These are phyloP conservation scores for Coptodon rendalli DNA, from an alignment of 2,113 vertebrate species.

Conservation along the genomic window DNA sequence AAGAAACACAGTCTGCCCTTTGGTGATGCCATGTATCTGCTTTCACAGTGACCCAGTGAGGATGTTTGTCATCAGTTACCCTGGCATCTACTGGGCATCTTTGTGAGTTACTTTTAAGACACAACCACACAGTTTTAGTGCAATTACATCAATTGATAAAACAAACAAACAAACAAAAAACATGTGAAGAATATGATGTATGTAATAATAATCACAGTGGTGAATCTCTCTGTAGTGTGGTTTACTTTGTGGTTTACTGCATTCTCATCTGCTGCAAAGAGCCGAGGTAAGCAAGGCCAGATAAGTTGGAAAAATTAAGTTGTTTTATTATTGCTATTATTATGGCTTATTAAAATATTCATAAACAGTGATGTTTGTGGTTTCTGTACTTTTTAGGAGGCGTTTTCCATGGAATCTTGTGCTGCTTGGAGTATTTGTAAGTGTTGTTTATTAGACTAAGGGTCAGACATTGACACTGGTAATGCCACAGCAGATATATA, in stretches of 20 bases:
- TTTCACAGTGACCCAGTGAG: conserved; percentile 70
- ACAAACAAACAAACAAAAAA: neutral
- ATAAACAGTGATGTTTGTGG: neutral
- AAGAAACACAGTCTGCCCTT: neutral
- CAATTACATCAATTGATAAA: neutral
- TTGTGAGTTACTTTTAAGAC: conserved; percentile 76
- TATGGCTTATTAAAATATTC: neutral
- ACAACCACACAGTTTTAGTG: neutral
- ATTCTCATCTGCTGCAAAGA: conserved; percentile 85
- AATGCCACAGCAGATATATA: neutral
- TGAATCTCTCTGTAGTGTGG: conserved; percentile 68
- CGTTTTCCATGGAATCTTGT: conserved; percentile 91
- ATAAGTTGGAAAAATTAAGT: neutral
- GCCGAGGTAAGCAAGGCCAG: conserved; percentile 76
- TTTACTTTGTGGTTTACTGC: conserved; percentile 85
- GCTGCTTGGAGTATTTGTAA: conserved; percentile 86
- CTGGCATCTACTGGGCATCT: conserved; percentile 80
- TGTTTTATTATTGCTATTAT: neutral
- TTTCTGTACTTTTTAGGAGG: conserved; percentile 71
- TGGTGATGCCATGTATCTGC: neutral
- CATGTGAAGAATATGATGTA: neutral
- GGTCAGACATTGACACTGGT: neutral
- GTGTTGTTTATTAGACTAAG: conserved; percentile 46
- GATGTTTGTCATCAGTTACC: conserved; percentile 71
- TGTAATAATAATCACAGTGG: neutral